Evolutionary conservation across 1,140 invertebrate species (phyloP), one percentile per base, ranked within the genome.

Genomic region (Lepidotrigona ventralis): DNA sequence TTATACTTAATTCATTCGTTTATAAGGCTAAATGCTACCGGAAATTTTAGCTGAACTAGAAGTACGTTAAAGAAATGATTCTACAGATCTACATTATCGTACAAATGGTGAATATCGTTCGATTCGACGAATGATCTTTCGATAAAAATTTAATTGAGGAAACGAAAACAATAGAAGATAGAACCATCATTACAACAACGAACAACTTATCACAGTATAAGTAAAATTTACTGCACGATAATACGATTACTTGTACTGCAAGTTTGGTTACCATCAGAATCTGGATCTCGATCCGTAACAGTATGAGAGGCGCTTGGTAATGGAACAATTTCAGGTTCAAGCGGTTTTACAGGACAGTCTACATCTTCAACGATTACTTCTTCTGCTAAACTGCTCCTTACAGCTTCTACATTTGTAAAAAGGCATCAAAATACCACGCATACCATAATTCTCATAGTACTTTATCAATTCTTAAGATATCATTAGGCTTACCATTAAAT

Each of bases 301-400:
- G 72, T 66, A 71, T 75, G 74, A 68, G 87, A 76, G 2, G 80
- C 68, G 58, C 70, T 80, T 15, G 91, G 81, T 85, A 92, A 53
- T 26, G 91, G 91, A 33, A 92, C 76, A 78, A 93, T 85, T 87
- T 94, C 92, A 19, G 91, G 92, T 81, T 93, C 90, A 17, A 92
- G 83, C 2, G 91, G 91, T 79, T 93, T 92, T 68, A 89, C 88
- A n/a, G 87, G 39, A 53, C 89, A 90, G 74, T 94, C 91, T 29
- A 88, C 70, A 69, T 94, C 93, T 72, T 94, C 93, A 1, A 92
- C 93, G 11, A 93, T 91, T 8, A 93, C 95, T 90, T 95, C 95
- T 92, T 96, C 96, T 0, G 95, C 95, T 85, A 95, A 92, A 85
- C 95, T 96, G 86, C 95, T 96, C 75, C 95, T 95, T 66, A 96